Conservation (phyloP, 1,140 invertebrate species). For the Meteorus sp. region DNA sequence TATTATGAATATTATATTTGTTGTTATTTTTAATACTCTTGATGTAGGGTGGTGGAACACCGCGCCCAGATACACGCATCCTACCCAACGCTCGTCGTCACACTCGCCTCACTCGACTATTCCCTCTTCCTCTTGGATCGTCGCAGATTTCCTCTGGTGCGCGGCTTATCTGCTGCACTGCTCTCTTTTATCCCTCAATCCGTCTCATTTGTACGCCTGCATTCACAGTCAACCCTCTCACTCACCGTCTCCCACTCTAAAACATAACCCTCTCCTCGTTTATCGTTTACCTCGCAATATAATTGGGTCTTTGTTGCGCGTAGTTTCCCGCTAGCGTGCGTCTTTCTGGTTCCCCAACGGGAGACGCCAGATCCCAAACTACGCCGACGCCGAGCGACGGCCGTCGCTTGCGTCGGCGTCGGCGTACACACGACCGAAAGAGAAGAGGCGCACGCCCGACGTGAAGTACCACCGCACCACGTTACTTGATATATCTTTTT, state of each 20-base stretch:
- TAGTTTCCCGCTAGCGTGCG: constrained; percentile 23
- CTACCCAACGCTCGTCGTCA: constrained; percentile 54
- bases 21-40: constrained; percentile 20
- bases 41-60: constrained; percentile 48
- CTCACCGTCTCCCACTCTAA: background rate
- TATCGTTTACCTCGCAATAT: no score
- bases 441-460: constrained; percentile 39
- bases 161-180: constrained; percentile 33
- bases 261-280: background rate
- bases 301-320: constrained; percentile 11
- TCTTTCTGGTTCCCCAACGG: constrained; percentile 41
- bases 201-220: background rate
- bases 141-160: background rate
- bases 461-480: background rate
- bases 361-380: constrained; percentile 45
- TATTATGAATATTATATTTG: constrained; percentile 22
- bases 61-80: constrained; percentile 59
- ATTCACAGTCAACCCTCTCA: background rate
- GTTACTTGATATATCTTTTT: background rate
- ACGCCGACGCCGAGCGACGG: constrained; percentile 45
- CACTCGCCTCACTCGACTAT: constrained; percentile 50
- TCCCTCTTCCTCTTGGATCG: background rate
- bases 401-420: constrained; percentile 38
- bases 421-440: constrained; percentile 40
- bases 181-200: constrained; percentile 26